Evolutionary conservation across 1,140 invertebrate species (phyloP).

Genomic region (Anthonomus grandis): DNA sequence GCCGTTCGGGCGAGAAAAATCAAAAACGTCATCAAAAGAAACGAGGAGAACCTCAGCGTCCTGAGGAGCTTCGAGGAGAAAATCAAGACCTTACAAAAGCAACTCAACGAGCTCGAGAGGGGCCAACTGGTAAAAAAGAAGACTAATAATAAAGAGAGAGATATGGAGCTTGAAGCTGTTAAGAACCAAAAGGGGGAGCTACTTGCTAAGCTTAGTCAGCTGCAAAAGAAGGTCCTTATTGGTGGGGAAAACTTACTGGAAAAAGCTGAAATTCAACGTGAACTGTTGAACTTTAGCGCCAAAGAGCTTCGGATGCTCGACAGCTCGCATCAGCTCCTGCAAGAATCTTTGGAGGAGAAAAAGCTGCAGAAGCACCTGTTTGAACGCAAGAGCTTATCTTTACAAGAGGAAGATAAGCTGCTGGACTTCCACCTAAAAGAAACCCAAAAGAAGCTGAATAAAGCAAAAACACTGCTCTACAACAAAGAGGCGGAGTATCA

Average conservation of each 20-base stretch:
- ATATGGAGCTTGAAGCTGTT: conserved; percentile 52
- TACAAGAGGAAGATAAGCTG: conserved; percentile 89
- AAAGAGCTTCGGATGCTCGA: conserved; percentile 81
- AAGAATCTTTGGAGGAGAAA: conserved; percentile 77
- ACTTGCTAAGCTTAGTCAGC: conserved; percentile 78
- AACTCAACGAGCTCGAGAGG: conserved; percentile 59
- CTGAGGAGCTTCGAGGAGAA: conserved; percentile 34
- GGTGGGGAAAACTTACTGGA: conserved; percentile 97
- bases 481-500: conserved; percentile 91
- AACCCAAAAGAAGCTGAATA: conserved; percentile 73
- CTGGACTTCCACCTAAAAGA: conserved; percentile 91
- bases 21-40: conserved; percentile 31
- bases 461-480: conserved; percentile 76
- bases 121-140: conserved; percentile 1
- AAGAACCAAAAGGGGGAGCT: conserved; percentile 70
- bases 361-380: conserved; percentile 89
- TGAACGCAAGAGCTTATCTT: conserved; percentile 87
- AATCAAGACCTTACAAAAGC: conserved; percentile 50
- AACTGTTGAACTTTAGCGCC: conserved; percentile 83
- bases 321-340: conserved; percentile 76
- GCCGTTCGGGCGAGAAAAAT: conserved; percentile 32
- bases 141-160: conserved; percentile 1
- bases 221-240: conserved; percentile 94
- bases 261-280: conserved; percentile 90
- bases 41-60: conserved; percentile 30